These are phyloP conservation scores for Chaetura pelagica DNA, from an alignment of 2,113 vertebrate genomes.

Conservation along the genomic window DNA sequence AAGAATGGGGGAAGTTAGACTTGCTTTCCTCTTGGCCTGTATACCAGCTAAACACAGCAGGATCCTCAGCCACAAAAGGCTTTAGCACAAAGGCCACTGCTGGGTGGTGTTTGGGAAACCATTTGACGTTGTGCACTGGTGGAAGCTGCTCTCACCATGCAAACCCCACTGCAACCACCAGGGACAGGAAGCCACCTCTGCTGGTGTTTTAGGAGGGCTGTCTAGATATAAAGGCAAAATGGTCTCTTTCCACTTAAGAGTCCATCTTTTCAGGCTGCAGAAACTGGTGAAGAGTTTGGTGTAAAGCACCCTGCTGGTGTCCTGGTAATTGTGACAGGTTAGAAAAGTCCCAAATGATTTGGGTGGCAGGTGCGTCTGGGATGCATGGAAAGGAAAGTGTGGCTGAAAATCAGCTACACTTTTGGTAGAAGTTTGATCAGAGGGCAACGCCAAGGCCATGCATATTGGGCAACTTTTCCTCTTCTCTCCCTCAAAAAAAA, in stretches of 20 bases:
- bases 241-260: neutral
- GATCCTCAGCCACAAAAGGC: neutral
- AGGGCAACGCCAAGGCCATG: neutral
- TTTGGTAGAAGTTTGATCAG: neutral
- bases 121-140: neutral
- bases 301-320: neutral
- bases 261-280: neutral
- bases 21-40: neutral
- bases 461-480: neutral
- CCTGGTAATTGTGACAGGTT: neutral
- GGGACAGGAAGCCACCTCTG: fast-evolving
- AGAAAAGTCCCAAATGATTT: neutral
- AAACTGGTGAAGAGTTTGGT: neutral
- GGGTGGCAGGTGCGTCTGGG: fast-evolving
- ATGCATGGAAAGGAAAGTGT: neutral
- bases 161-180: neutral
- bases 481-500: neutral
- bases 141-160: neutral
- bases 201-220: neutral
- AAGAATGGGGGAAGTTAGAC: neutral
- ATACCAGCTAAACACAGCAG: neutral
- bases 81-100: neutral
- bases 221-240: fast-evolving
- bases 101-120: neutral
- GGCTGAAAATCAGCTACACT: neutral